Base-by-base conservation (phyloP, 2,888 invertebrate genomes). In the Drosophila buzzatii region DNA sequence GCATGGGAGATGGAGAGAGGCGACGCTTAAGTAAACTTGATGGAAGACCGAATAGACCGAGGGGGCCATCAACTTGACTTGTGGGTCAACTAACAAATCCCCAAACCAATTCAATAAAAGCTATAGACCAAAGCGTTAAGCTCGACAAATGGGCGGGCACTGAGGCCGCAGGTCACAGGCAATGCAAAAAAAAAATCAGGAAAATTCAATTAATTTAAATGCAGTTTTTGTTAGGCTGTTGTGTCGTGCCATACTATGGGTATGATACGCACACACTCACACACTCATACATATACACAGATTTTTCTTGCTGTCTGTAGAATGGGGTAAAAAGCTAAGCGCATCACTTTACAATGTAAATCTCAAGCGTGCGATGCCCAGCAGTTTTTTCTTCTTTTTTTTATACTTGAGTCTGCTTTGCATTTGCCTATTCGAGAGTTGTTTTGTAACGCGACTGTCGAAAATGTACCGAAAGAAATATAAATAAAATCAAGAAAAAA, bases 101-200 rank as follows among this genome's bases (percentile, higher is more conserved):
- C 86, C 77, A 89, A 87, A 90, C 90, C 90, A 87, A 87, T 87
- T 83, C 89, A 83, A 88, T 87, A 88, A 90, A 83, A 87, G 90
- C 90, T 74, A 81, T 82, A 77, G 64, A 73, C 64, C 53, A 71
- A 49, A 63, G 58, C 70, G 51, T 59, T 27, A 52, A 51, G 57
- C 59, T 51, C 35, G 42, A 14, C 35, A 23, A 39, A 16, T 16
- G 16, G 10, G 16, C 18, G 39, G 31, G 14, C 9, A 14, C 18
- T 4, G 39, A 14, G 18, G 12, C 39, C 16, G 2, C 59, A 60
- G 8, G 23, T 51, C 55, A 58, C 57, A 61, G 39, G 12, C 39
- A 39, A n/a, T 41, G n/a, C n/a, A 51, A 14, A 23, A 23, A 70
- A 73, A 82, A 81, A 77, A 66, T 70, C 72, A 68, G 69, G 51